Conservation (phyloP, 2,797 vertebrate genomes). For the Pantherophis vulpinus region DNA sequence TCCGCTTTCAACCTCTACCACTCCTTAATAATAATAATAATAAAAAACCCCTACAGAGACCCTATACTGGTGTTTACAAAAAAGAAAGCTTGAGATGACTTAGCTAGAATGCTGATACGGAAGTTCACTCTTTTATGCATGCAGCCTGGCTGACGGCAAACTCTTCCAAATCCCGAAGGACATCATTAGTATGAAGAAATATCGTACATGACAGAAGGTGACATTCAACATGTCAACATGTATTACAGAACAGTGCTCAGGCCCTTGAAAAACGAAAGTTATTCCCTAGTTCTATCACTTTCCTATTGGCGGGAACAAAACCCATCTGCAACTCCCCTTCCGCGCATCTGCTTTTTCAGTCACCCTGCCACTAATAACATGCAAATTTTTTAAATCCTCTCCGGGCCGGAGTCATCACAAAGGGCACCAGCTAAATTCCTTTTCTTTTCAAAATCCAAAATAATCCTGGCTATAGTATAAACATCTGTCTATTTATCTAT, state of each 20-base stretch:
- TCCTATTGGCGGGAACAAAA: neutral
- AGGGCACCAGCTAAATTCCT: neutral
- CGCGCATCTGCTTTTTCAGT: neutral
- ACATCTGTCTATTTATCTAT: neutral
- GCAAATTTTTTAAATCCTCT: neutral
- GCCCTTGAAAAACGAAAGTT: neutral
- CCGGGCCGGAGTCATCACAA: too few relatives aligned
- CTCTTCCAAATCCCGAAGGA: slow-evolving; percentile 42
- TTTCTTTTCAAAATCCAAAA: neutral
- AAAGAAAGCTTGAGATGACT: neutral
- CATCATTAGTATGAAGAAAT: slow-evolving; percentile 47
- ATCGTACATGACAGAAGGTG: slow-evolving; percentile 40
- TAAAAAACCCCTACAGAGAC: neutral
- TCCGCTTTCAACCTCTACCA: neutral
- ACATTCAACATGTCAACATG: slow-evolving; percentile 42
- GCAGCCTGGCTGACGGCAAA: slow-evolving; percentile 24
- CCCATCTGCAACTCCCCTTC: neutral
- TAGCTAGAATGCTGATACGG: slow-evolving; percentile 21
- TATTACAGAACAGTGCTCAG: slow-evolving; percentile 18
- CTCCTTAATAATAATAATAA: too few relatives aligned
- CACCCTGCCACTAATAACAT: neutral
- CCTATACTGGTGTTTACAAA: slow-evolving; percentile 18
- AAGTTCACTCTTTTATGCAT: neutral
- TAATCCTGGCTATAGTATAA: neutral
- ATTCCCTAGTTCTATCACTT: slow-evolving; percentile 8